Evolutionary conservation across 2,888 invertebrate genomes (phyloP).

Genomic region (Thymelicus lineola): DNA sequence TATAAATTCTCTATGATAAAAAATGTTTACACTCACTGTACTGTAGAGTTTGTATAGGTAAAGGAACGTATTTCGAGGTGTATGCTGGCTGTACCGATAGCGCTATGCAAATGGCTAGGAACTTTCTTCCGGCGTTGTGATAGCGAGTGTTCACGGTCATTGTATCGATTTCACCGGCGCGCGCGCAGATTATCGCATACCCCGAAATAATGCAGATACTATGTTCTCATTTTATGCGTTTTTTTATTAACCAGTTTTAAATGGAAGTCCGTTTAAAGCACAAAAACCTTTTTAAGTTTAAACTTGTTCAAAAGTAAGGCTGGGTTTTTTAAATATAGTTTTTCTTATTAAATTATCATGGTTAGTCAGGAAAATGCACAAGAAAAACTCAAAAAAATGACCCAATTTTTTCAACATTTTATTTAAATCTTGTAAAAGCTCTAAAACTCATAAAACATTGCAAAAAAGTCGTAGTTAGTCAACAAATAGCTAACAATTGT

Average conservation of each 20-base stretch:
- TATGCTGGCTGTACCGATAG: slow-evolving; percentile 47
- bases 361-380: no score
- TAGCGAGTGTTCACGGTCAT: slow-evolving; percentile 64
- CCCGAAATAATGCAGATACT: slow-evolving; percentile 28
- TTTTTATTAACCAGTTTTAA: background rate
- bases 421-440: background rate
- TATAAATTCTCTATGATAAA: no score
- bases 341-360: no score
- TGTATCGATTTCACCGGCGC: slow-evolving; percentile 77
- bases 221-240: background rate
- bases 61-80: background rate
- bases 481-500: background rate
- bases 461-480: background rate
- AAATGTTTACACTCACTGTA: no score
- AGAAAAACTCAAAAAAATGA: background rate
- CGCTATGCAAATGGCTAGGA: slow-evolving; percentile 78
- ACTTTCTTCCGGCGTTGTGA: slow-evolving; percentile 77
- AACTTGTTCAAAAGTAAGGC: no score
- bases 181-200: slow-evolving; percentile 50
- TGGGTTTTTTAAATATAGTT: no score
- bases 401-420: background rate
- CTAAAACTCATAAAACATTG: background rate
- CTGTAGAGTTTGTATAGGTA: no score
- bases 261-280: background rate
- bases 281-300: no score